Percentiles rank a stretch among this genome's conserved stretches.
Evolutionary conservation across 2,113 vertebrate genomes (phyloP).

Genomic region (Poeciliopsis prolifica): DNA sequence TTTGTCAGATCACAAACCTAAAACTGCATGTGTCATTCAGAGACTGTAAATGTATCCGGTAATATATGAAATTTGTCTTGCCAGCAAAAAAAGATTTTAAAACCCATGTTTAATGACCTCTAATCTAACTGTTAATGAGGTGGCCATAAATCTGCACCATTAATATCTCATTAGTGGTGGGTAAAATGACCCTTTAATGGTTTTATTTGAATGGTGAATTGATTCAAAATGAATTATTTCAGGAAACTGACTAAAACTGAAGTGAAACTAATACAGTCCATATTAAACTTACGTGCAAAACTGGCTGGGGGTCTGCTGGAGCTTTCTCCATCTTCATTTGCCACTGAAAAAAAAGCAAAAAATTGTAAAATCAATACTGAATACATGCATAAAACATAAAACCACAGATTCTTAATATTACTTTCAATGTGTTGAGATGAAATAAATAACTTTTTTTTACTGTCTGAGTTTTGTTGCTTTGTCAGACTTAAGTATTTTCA

Average conservation of each 20-base stretch:
- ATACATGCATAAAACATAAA: background rate
- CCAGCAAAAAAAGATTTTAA: background rate
- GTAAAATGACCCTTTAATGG: conserved; percentile 4
- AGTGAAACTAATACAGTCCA: background rate
- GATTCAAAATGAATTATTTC: conserved; percentile 11
- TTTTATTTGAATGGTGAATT: conserved; percentile 15
- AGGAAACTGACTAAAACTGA: conserved; percentile 4
- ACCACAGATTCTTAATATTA: background rate
- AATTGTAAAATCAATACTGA: background rate
- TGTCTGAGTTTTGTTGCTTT: background rate
- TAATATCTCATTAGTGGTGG: conserved; percentile 14
- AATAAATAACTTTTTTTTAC: background rate
- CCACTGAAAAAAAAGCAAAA: conserved; percentile 76
- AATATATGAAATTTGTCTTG: background rate
- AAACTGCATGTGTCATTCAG: background rate
- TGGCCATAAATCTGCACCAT: background rate
- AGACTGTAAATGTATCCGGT: background rate
- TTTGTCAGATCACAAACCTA: background rate
- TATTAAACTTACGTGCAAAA: conserved; percentile 86
- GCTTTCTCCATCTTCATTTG: conserved; percentile 90
- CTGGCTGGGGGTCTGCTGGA: conserved; percentile 83
- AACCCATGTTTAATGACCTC: conserved; percentile 1
- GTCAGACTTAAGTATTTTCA: background rate
- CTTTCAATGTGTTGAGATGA: background rate
- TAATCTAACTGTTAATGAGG: background rate